Conservation (phyloP, 2,113 vertebrate genomes). For the Crotophaga sulcirostris region DNA sequence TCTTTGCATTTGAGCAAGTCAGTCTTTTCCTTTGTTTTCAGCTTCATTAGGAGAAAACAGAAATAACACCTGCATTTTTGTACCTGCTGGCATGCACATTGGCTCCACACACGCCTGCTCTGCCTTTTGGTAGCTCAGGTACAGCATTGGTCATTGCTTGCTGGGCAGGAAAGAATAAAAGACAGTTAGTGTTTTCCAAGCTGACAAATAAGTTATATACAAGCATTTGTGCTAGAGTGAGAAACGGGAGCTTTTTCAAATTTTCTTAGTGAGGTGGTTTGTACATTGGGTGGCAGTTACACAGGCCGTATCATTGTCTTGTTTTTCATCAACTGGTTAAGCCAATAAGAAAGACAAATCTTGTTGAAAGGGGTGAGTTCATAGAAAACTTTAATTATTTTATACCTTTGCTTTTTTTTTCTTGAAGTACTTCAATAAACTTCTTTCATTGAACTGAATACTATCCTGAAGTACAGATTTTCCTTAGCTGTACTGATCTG, state of each 20-base stretch:
- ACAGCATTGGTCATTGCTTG: neutral
- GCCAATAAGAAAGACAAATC: neutral
- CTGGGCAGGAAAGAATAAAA: neutral
- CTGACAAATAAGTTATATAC: neutral
- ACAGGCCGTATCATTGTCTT: neutral
- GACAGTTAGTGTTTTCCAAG: neutral
- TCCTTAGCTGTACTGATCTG: neutral
- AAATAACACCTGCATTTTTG: fast-evolving
- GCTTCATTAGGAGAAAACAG: neutral
- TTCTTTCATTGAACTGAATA: neutral
- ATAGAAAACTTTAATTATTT: neutral
- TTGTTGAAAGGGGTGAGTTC: neutral
- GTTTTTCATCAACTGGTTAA: neutral
- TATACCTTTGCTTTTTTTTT: neutral
- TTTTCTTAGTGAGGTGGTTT: neutral
- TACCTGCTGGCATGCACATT: neutral
- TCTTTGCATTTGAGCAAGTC: neutral
- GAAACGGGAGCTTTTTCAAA: neutral
- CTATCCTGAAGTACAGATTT: neutral
- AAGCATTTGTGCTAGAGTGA: neutral
- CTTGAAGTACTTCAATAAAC: neutral
- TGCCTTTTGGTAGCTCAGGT: neutral
- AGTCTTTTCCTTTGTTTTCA: neutral
- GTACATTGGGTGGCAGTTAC: neutral
- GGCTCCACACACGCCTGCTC: neutral